Percentiles rank a stretch among this genome's conserved stretches.
Evolutionary conservation across 1,140 invertebrate species (phyloP).

Genomic region (Trichomalopsis sarcophagae): DNA sequence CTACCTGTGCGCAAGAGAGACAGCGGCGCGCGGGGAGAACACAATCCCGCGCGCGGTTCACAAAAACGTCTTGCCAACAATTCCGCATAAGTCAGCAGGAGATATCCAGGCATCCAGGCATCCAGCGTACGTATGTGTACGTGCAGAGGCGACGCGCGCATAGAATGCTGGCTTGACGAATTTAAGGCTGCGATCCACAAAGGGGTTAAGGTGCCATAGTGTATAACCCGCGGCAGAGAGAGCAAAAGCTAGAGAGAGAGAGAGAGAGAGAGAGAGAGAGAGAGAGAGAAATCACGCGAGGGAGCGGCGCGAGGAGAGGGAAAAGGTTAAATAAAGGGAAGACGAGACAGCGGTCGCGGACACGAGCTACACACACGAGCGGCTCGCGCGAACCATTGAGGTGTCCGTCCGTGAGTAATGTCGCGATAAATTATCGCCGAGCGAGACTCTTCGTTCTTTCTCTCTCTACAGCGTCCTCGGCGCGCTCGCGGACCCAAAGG

Average conservation of each 20-base stretch:
- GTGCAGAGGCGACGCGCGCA: no score
- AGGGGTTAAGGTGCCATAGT: slow-evolving; percentile 42
- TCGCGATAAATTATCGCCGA: slow-evolving; percentile 70
- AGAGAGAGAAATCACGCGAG: slow-evolving; percentile 4
- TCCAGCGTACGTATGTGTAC: no score
- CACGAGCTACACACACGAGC: slow-evolving; percentile 49
- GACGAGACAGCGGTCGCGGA: slow-evolving; percentile 50
- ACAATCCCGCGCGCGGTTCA: background rate
- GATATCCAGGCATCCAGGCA: background rate
- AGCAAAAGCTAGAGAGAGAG: background rate
- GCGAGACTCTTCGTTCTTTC: slow-evolving; percentile 5
- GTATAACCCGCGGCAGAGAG: background rate
- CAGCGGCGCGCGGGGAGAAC: no score
- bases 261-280: no score
- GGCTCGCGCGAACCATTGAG: slow-evolving; percentile 61
- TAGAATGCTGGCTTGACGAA: slow-evolving; percentile 43
- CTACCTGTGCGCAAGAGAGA: background rate
- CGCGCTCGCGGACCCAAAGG: background rate
- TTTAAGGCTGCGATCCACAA: slow-evolving; percentile 50
- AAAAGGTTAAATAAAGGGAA: slow-evolving; percentile 57
- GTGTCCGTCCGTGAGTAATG: slow-evolving; percentile 72
- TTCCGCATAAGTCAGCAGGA: slow-evolving; percentile 32
- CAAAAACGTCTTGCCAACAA: slow-evolving; percentile 5
- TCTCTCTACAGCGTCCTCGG: background rate
- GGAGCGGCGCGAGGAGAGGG: slow-evolving; percentile 22